Evolutionary conservation across 2,888 invertebrate species (phyloP).

Genomic region (Cephus rjabovi): DNA sequence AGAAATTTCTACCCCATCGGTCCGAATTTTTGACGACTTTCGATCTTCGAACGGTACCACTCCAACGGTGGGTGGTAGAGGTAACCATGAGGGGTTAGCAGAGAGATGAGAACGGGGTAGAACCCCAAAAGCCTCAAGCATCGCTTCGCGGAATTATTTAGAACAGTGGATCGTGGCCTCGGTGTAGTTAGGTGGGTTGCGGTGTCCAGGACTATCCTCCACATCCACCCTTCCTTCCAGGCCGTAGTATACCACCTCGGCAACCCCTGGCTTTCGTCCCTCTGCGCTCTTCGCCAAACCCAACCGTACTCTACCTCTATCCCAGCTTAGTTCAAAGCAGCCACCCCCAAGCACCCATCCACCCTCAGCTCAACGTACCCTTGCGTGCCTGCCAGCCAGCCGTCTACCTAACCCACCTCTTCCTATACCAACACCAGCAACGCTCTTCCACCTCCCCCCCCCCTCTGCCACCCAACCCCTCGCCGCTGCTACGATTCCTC

Average conservation of each 20-base stretch:
- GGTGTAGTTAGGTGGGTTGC: conserved; percentile 61
- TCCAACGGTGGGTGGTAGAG: neutral
- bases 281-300: conserved; percentile 56
- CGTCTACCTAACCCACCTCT: conserved; percentile 22
- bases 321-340: conserved; percentile 65
- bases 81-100: neutral
- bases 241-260: conserved; percentile 28
- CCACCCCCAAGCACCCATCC: conserved; percentile 38
- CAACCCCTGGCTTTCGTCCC: conserved; percentile 29
- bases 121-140: conserved; percentile 59
- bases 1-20: neutral
- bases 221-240: conserved; percentile 53
- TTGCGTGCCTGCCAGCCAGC: conserved; percentile 55
- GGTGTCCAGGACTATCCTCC: conserved; percentile 59
- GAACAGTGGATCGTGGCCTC: conserved; percentile 61
- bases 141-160: conserved; percentile 65
- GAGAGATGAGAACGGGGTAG: conserved; percentile 14
- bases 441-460: conserved; percentile 34
- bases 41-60: neutral
- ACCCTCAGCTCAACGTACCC: conserved; percentile 47
- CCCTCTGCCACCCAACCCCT: conserved; percentile 13
- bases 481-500: neutral
- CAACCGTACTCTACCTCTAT: conserved; percentile 56
- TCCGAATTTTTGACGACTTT: neutral
- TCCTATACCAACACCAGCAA: neutral